These are phyloP conservation scores for Hipposideros larvatus DNA, from an alignment of 2,797 vertebrate genomes.

Conservation along the genomic window DNA sequence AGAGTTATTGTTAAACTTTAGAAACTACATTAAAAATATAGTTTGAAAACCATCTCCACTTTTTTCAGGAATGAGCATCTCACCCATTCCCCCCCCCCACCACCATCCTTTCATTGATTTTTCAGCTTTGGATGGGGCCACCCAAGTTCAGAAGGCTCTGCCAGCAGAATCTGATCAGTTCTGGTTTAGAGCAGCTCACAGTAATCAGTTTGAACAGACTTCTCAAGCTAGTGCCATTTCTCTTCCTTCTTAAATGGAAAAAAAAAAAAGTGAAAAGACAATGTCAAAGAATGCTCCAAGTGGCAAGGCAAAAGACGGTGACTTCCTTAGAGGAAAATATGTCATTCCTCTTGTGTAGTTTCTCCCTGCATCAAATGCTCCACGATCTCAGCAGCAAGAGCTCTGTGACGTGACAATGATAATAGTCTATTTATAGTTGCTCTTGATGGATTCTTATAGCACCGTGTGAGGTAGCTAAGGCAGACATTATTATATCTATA, in stretches of 20 bases:
- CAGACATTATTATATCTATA: not conserved
- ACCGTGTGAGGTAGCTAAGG: not conserved
- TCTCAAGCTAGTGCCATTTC: constrained; percentile 42
- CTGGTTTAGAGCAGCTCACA: not conserved
- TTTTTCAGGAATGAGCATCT: constrained; percentile 9
- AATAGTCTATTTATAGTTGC: not conserved
- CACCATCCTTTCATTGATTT: not conserved
- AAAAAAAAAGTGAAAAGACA: not conserved
- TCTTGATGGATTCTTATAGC: not conserved
- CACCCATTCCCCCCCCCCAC: not conserved
- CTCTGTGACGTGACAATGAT: not conserved
- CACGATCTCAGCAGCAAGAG: not conserved
- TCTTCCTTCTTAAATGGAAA: constrained; percentile 16
- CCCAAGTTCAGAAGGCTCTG: constrained; percentile 17
- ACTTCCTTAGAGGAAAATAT: not conserved
- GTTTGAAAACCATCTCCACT: constrained; percentile 72
- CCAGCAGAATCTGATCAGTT: constrained; percentile 49
- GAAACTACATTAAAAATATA: constrained; percentile 52
- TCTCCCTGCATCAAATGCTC: not conserved
- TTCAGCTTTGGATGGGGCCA: constrained; percentile 44
- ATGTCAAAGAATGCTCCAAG: not conserved
- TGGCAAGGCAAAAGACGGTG: not conserved
- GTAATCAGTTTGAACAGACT: constrained; percentile 55
- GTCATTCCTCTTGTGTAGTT: not conserved
- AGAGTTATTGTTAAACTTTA: constrained; percentile 68